Percentiles rank a stretch among this genome's conserved stretches.
phyloP scores from a whole-genome alignment of 2,797 vertebrate species.

The Menidia menidia region DNA sequence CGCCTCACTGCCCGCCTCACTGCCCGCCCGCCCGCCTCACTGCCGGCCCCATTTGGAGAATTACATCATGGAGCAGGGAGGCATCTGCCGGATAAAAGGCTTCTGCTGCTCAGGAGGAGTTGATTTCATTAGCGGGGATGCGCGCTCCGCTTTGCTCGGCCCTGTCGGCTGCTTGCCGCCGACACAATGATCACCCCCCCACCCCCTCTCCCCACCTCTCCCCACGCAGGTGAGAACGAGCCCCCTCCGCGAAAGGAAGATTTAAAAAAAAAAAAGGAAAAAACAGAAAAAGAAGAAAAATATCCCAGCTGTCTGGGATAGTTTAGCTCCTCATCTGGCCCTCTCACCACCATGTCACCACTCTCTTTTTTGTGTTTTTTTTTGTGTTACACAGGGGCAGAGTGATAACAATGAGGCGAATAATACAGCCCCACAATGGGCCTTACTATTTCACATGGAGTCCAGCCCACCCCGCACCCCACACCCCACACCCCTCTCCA shows the following conservation, averaged over 20 bases:
- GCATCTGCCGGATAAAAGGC: slow-evolving; percentile 81
- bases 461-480: no score
- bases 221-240: slow-evolving; percentile 63
- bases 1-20: no score
- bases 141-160: slow-evolving; percentile 58
- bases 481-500: no score
- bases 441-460: slow-evolving; percentile 78
- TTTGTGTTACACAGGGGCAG: slow-evolving; percentile 67
- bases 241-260: slow-evolving; percentile 24
- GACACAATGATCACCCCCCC: slow-evolving; percentile 70
- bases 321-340: slow-evolving; percentile 69
- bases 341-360: slow-evolving; percentile 69
- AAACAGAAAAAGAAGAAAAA: no score
- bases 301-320: slow-evolving; percentile 63
- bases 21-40: slow-evolving; percentile 73
- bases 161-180: slow-evolving; percentile 67
- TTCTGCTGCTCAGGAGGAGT: slow-evolving; percentile 77
- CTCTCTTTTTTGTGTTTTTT: slow-evolving; percentile 71
- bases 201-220: slow-evolving; percentile 58
- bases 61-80: slow-evolving; percentile 82
- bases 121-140: slow-evolving; percentile 79
- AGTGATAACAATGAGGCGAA: slow-evolving; percentile 77
- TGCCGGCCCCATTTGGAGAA: slow-evolving; percentile 85
- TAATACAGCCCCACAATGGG: slow-evolving; percentile 77
- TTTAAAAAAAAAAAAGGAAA: no score